Evolutionary conservation across 2,797 vertebrate species (phyloP), one percentile per base, ranked within the genome.

Genomic region (Choloepus didactylus): DNA sequence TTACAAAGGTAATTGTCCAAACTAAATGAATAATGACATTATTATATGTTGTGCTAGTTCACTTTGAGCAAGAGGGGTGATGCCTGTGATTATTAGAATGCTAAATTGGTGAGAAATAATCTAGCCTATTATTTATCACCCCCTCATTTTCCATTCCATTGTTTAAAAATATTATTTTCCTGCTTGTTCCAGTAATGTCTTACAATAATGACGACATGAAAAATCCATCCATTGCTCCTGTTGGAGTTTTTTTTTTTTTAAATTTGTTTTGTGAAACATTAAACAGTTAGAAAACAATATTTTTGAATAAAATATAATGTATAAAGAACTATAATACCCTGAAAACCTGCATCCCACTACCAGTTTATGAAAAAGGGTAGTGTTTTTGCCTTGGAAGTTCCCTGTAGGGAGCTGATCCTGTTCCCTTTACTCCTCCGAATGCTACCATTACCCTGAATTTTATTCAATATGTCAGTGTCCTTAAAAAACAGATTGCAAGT

Each of bases 341-440:
- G 44, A 46, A 25, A 2, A 41, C 1, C 2, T 56, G 25, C 21
- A 31, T 15, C 44, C n/a, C 15, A n/a, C 54, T 54, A 54, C 51
- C 3, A 49, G 25, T 51, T 46, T 35, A 49, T 70, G 9, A 21
- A 31, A 10, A 54, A 54, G 14, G 35, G 35, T 9, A 54, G 51
- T 54, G 9, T 54, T 54, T 54, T 54, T 54, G 35, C 51, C 51
- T 15, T 15, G 51, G 12, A 54, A 54, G 12, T 18, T 79, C n/a
- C 16, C 41, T 1, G 2, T 1, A 51, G 60, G 4, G 1, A 1
- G 0, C 25, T 41, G 7, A 73, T 54, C 35, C 9, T 10, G 14
- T 51, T 51, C 49, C 49, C 9, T 51, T 51, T 51, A 51, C 9
- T 54, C 7, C 5, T 5, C 38, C n/a, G 9, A 4, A 69, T 41